These are phyloP conservation scores for Saturnia pavonia DNA, from an alignment of 2,888 invertebrate genomes.

Conservation along the genomic window DNA sequence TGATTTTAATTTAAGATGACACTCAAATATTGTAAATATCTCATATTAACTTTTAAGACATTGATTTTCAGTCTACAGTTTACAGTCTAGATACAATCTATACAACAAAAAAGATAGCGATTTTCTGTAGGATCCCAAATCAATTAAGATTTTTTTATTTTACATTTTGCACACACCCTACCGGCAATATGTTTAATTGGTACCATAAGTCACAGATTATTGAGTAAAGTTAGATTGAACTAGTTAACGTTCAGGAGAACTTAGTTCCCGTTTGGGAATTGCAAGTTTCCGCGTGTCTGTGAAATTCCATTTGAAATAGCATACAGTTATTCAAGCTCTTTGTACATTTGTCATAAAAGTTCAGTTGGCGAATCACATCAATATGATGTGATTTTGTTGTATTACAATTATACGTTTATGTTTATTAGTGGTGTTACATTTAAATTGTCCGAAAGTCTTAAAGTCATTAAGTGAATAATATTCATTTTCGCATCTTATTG, in stretches of 20 bases:
- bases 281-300: constrained; percentile 21
- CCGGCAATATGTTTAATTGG: constrained; percentile 9
- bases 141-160: background rate
- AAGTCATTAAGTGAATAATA: too few species aligned
- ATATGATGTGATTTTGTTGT: too few species aligned
- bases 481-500: too few species aligned
- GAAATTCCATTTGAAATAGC: constrained; percentile 21
- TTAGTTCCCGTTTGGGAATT: constrained; percentile 20
- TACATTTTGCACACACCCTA: background rate
- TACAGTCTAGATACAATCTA: too few species aligned
- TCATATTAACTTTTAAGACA: too few species aligned
- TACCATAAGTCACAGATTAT: constrained; percentile 11
- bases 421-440: too few species aligned
- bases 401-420: too few species aligned
- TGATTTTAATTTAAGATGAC: too few species aligned
- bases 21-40: too few species aligned
- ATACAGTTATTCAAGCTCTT: constrained; percentile 21
- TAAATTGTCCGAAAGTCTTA: too few species aligned
- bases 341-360: constrained; percentile 18
- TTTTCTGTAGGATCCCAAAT: background rate
- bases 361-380: background rate
- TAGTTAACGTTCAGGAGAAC: constrained; percentile 17
- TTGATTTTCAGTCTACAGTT: too few species aligned
- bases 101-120: background rate
- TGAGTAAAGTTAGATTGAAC: constrained; percentile 19